Conservation (phyloP, 2,113 vertebrate genomes). For the Galemys pyrenaicus region DNA sequence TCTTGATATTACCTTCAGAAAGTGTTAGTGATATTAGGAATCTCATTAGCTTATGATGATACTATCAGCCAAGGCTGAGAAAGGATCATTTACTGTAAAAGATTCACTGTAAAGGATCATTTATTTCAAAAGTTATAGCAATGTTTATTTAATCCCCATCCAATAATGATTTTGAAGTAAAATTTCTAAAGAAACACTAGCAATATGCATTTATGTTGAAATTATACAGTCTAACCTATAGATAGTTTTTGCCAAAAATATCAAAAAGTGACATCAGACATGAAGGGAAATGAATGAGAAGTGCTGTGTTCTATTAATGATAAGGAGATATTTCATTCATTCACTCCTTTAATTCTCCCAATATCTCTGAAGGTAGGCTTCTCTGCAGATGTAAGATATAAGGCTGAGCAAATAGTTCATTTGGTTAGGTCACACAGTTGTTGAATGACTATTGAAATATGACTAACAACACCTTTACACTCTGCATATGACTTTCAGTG, state of each 20-base stretch:
- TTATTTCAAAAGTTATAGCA: not conserved
- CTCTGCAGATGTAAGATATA: not conserved
- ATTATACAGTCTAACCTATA: not conserved
- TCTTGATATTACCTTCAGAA: not conserved
- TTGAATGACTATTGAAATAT: not conserved
- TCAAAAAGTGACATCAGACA: not conserved
- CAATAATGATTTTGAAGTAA: not conserved
- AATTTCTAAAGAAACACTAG: not conserved
- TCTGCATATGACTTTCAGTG: not conserved
- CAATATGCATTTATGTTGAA: not conserved
- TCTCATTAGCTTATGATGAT: not conserved
- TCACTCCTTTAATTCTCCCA: not conserved
- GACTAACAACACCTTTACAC: not conserved
- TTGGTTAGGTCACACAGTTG: not conserved
- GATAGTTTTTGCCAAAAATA: not conserved
- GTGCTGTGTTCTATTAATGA: not conserved
- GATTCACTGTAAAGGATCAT: no score
- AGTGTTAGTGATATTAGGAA: not conserved
- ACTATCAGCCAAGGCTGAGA: no score
- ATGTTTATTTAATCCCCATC: not conserved
- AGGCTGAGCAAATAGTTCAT: not conserved
- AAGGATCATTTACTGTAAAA: no score
- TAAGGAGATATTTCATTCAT: not conserved
- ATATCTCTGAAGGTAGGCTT: not conserved
- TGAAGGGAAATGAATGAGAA: not conserved